phyloP scores from a whole-genome alignment of 2,797 vertebrate species.

The Sebastes kiyomatsui region DNA sequence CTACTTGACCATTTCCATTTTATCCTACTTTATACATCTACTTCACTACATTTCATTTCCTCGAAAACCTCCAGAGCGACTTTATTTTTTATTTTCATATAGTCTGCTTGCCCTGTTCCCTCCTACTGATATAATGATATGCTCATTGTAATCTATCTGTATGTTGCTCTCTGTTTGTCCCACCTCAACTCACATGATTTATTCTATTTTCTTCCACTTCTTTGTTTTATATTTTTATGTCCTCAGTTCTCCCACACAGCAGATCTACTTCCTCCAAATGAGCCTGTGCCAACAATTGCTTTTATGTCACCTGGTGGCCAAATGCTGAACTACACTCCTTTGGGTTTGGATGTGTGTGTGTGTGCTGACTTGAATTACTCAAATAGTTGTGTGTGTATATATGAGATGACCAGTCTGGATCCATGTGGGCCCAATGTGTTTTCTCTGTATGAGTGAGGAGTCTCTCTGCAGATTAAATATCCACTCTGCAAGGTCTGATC shows the following conservation, averaged over 20 bases:
- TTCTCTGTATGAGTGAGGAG: not conserved
- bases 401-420: not conserved
- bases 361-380: not conserved
- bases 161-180: not conserved
- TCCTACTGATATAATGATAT: not conserved
- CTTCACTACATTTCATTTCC: not conserved
- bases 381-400: not conserved
- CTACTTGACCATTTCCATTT: not conserved
- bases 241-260: not conserved
- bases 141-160: not conserved
- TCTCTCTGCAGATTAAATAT: not conserved
- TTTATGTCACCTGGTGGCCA: conserved; percentile 66
- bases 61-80: not conserved
- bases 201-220: not conserved
- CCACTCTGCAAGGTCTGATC: not conserved
- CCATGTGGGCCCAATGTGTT: conserved; percentile 35
- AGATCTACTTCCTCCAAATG: not conserved
- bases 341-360: not conserved
- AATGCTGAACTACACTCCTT: conserved; percentile 29
- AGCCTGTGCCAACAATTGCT: conserved; percentile 12
- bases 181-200: no score
- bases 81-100: not conserved
- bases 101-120: not conserved
- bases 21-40: not conserved
- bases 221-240: not conserved